Base-by-base conservation (phyloP, 1,140 invertebrate genomes). In the Euwallacea similis region DNA sequence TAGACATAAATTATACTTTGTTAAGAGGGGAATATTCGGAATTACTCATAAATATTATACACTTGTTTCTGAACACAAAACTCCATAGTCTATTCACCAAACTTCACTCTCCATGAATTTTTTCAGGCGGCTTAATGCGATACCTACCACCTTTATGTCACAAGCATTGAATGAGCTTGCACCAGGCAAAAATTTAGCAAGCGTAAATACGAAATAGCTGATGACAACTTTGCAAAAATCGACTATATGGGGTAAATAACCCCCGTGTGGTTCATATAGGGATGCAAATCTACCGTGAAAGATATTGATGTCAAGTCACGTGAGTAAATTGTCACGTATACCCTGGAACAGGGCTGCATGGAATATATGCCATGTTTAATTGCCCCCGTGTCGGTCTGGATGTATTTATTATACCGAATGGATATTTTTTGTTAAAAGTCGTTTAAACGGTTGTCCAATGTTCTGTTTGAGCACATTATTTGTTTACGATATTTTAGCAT, bases 221-320 rank as follows among this genome's bases (percentile, higher is more conserved):
- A 10, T 50, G 46, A 50, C 46, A 50, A 13, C 9, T 50, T 13
- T 50, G 13, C 46, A 50, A 50, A 58, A 58, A 58, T 58, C 55
- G 7, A 58, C 9, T 15, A 58, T 47, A 11, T 33, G 46, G 56
- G 55, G 54, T 46, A 66, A 66, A 66, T 66, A 66, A 58, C 53
- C 58, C 42, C 65, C 43, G 15, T 42, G 65, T 55, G 65, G 63
- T 54, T 65, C 10, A 65, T 54, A 53, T 54, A 54, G 21, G 63
- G 65, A 58, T 66, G 54, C 54, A 66, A 66, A 66, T 66, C 15
- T 66, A 66, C 53, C 65, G 65, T 58, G 33, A 66, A 66, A 66
- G 65, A 66, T 66, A 66, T 66, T 66, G 65, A 66, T 66, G 65
- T 66, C 54, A 66, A 58, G 65, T 58, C 65, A 66, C 54, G 65